phyloP scores from a whole-genome alignment of 1,140 invertebrate genomes.

The silkworm (Bombyx mori) region DNA sequence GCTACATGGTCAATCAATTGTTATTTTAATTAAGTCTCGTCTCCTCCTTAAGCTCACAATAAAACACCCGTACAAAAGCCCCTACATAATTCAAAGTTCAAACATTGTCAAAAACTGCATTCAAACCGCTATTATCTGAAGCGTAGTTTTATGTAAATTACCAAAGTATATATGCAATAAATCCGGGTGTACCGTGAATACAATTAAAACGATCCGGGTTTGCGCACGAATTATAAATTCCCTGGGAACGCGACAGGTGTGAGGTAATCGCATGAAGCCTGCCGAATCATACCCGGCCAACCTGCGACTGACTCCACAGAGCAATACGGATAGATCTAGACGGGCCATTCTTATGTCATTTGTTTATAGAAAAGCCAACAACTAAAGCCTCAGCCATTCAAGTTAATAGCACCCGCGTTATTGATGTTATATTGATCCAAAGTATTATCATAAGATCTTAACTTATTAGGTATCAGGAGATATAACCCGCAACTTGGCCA shows the following conservation, averaged over 20 bases:
- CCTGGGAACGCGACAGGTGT: conserved; percentile 59
- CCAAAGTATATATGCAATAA: conserved; percentile 17
- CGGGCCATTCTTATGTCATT: too few species aligned
- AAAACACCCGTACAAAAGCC: neutral
- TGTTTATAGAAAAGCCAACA: too few species aligned
- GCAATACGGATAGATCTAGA: neutral
- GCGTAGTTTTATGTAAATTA: neutral
- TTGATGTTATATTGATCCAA: too few species aligned
- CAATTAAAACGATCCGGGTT: conserved; percentile 54
- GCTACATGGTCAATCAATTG: too few species aligned
- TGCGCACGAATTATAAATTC: conserved; percentile 50
- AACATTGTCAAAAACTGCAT: conserved; percentile 1
- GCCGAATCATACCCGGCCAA: conserved; percentile 39
- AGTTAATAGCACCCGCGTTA: too few species aligned
- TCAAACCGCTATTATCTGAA: conserved; percentile 2
- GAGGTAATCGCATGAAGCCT: conserved; percentile 41
- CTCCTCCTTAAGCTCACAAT: neutral
- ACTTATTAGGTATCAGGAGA: too few species aligned
- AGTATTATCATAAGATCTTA: too few species aligned
- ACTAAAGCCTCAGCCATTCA: too few species aligned
- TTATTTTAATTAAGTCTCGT: neutral
- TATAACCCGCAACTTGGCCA: too few species aligned
- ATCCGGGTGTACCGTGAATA: conserved; percentile 52
- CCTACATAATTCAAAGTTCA: neutral
- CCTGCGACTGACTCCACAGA: conserved; percentile 5